Evolutionary conservation across 2,797 vertebrate species (phyloP).

Genomic region (Molossus molossus): DNA sequence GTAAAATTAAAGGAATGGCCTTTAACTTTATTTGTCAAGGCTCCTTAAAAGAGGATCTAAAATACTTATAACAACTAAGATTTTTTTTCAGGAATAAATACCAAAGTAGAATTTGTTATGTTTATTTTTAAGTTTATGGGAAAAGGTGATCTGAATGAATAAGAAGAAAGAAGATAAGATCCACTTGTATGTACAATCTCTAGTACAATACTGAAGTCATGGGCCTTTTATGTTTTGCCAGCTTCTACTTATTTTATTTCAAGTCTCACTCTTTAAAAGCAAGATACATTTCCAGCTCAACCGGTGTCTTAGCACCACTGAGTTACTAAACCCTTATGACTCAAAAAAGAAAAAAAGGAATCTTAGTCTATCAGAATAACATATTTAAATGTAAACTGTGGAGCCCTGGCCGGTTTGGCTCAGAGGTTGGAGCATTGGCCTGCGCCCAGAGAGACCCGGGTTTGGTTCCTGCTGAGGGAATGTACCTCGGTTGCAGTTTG

Average conservation of each 20-base stretch:
- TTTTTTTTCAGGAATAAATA: constrained; percentile 59
- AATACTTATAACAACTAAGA: constrained; percentile 35
- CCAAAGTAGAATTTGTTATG: constrained; percentile 32
- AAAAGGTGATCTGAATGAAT: neutral
- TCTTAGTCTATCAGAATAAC: neutral
- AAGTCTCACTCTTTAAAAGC: neutral
- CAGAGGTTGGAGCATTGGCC: no score
- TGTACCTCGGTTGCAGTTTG: no score
- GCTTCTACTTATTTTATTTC: constrained; percentile 1
- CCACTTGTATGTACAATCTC: neutral
- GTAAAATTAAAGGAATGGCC: neutral
- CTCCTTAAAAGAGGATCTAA: neutral
- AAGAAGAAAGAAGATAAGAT: neutral
- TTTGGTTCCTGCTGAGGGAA: no score
- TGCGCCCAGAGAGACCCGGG: no score
- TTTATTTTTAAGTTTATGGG: constrained; percentile 4
- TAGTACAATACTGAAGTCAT: neutral
- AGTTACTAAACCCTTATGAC: neutral
- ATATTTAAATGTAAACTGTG: neutral
- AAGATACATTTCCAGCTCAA: neutral
- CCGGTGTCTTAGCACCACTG: neutral
- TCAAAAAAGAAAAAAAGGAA: neutral
- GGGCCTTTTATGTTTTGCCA: constrained; percentile 19
- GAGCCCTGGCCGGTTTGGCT: no score
- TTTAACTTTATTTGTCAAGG: constrained; percentile 18